phyloP scores from a whole-genome alignment of 2,888 invertebrate genomes.

The Sarcophaga carnaria region DNA sequence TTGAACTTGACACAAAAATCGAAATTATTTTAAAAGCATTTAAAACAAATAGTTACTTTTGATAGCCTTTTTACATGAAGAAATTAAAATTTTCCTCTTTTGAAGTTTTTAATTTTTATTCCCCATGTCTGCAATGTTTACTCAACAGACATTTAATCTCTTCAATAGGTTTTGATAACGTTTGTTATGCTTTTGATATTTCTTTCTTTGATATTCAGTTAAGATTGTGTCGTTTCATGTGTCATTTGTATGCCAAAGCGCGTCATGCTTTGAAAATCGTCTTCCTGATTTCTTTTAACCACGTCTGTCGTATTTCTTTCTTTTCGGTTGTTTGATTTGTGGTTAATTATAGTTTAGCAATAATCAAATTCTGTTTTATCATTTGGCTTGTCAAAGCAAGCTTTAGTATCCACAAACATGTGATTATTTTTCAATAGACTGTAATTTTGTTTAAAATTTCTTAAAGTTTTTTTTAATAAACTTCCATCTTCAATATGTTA shows the following conservation, averaged over 20 bases:
- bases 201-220: slow-evolving; percentile 22
- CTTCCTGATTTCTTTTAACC: slow-evolving; percentile 59
- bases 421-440: slow-evolving; percentile 30
- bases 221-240: slow-evolving; percentile 25
- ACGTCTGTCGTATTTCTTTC: slow-evolving; percentile 23
- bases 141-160: slow-evolving; percentile 28
- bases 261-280: not conserved
- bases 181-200: not conserved
- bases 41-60: too few species aligned
- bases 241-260: slow-evolving; percentile 20
- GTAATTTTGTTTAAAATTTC: slow-evolving; percentile 31
- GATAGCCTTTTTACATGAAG: too few species aligned
- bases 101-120: too few species aligned
- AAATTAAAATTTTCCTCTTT: too few species aligned
- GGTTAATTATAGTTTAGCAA: slow-evolving; percentile 44
- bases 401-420: not conserved
- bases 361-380: slow-evolving; percentile 39
- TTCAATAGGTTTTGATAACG: not conserved
- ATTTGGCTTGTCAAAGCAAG: slow-evolving; percentile 3
- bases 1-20: slow-evolving; percentile 53
- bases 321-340: slow-evolving; percentile 40
- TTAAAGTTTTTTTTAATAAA: not conserved
- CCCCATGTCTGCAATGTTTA: not conserved
- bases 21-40: not conserved
- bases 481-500: slow-evolving; percentile 12